These are phyloP conservation scores for Odontothrips loti DNA, from an alignment of 2,888 invertebrate genomes.

Conservation along the genomic window DNA sequence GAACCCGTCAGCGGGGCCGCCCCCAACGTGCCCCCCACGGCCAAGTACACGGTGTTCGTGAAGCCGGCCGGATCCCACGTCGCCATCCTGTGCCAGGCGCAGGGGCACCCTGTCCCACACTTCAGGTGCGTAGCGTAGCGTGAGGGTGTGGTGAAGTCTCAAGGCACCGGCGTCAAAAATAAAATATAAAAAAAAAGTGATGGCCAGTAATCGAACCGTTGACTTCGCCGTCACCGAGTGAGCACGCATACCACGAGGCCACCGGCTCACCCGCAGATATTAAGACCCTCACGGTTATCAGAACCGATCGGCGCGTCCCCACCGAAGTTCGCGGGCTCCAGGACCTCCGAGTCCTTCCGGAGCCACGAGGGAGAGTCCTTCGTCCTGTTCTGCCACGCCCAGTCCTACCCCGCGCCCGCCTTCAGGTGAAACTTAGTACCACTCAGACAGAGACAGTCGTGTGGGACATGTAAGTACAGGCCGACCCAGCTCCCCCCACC, in stretches of 20 bases:
- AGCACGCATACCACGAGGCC: background rate
- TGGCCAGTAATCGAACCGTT: background rate
- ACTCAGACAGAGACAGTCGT: background rate
- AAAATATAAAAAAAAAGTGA: background rate
- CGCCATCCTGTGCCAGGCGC: slow-evolving; percentile 50
- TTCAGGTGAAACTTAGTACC: slow-evolving; percentile 37
- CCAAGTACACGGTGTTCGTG: slow-evolving; percentile 41
- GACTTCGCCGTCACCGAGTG: background rate
- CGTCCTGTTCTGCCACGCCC: slow-evolving; percentile 47
- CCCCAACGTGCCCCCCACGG: slow-evolving; percentile 45
- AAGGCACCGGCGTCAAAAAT: background rate
- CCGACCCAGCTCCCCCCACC: background rate
- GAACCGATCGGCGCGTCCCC: slow-evolving; percentile 39
- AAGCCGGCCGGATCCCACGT: slow-evolving; percentile 39
- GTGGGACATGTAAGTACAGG: background rate
- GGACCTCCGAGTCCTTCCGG: slow-evolving; percentile 32
- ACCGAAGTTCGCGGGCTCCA: slow-evolving; percentile 38
- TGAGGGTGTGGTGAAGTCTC: background rate
- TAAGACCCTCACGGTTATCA: slow-evolving; percentile 16
- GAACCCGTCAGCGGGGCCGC: slow-evolving; percentile 52
- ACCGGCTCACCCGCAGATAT: background rate
- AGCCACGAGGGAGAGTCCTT: slow-evolving; percentile 40
- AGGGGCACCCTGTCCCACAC: slow-evolving; percentile 51
- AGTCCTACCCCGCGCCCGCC: slow-evolving; percentile 46
- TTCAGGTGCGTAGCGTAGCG: slow-evolving; percentile 47